Conservation (phyloP, 2,888 invertebrate species). For the Hydriomena furcata region DNA sequence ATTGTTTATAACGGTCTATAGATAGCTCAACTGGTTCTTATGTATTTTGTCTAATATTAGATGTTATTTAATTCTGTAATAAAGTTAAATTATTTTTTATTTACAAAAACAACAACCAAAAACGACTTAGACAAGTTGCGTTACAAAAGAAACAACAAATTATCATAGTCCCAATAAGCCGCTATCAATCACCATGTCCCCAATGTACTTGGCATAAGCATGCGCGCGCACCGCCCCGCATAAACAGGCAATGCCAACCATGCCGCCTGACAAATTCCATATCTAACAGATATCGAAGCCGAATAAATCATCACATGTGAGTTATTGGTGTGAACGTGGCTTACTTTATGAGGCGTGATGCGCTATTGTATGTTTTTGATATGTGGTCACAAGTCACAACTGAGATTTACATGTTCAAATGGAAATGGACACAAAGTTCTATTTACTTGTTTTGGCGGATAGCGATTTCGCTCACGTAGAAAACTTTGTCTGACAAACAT, state of each 20-base stretch:
- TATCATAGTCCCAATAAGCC: slow-evolving; percentile 15
- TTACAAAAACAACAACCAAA: neutral
- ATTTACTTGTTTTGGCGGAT: no score
- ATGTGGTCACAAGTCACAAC: slow-evolving; percentile 12
- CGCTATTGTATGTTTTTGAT: slow-evolving; percentile 26
- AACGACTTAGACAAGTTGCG: no score
- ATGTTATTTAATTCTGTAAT: no score
- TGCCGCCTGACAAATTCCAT: slow-evolving; percentile 73
- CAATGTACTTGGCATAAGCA: slow-evolving; percentile 16
- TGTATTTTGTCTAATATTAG: no score
- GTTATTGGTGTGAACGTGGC: slow-evolving; percentile 42
- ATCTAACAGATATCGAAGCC: slow-evolving; percentile 75
- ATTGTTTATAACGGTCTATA: no score
- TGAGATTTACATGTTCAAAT: slow-evolving; percentile 22
- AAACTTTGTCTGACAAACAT: no score
- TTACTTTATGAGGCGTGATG: slow-evolving; percentile 40
- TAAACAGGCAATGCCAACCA: slow-evolving; percentile 61
- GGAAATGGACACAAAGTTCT: slow-evolving; percentile 5
- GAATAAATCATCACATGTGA: slow-evolving; percentile 62
- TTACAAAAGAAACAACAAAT: slow-evolving; percentile 3
- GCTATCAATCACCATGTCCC: slow-evolving; percentile 17
- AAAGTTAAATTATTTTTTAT: no score
- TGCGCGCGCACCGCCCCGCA: slow-evolving; percentile 54
- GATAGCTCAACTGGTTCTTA: no score
- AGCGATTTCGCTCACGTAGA: no score